phyloP scores from a whole-genome alignment of 2,797 vertebrate species.

The Parotocinclus haroldoi region DNA sequence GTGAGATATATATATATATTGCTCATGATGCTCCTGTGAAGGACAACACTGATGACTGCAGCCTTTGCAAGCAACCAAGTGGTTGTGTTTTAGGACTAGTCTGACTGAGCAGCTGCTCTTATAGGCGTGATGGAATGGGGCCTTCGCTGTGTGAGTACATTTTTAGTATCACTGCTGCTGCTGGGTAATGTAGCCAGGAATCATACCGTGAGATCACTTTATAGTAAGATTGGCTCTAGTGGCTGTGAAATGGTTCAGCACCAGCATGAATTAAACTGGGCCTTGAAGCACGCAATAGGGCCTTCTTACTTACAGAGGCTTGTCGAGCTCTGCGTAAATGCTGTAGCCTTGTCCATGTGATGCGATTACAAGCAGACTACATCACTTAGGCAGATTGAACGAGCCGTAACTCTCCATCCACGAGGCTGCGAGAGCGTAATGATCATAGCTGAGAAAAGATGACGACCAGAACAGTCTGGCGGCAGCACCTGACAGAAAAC shows the following conservation, averaged over 20 bases:
- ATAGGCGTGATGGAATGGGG: not conserved
- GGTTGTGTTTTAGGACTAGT: slow-evolving; percentile 7
- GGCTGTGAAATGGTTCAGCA: slow-evolving; percentile 13
- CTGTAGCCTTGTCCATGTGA: slow-evolving; percentile 20
- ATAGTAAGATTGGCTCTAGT: slow-evolving; percentile 6
- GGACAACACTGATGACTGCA: not conserved
- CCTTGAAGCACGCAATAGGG: slow-evolving; percentile 15
- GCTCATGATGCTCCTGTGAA: slow-evolving; percentile 1
- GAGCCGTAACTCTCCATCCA: slow-evolving; percentile 16
- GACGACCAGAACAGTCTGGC: not conserved
- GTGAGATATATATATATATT: too few relatives aligned
- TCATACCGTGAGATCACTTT: not conserved
- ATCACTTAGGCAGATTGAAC: slow-evolving; percentile 18
- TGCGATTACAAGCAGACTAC: slow-evolving; percentile 18
- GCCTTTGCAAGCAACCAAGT: slow-evolving; percentile 1
- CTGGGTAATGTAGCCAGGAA: slow-evolving; percentile 5
- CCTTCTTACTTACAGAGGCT: not conserved
- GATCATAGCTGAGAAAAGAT: slow-evolving; percentile 20
- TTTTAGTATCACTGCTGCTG: slow-evolving; percentile 9
- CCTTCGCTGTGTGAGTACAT: slow-evolving; percentile 4
- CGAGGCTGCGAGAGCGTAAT: slow-evolving; percentile 19
- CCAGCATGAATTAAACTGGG: slow-evolving; percentile 10
- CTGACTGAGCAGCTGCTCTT: slow-evolving; percentile 20
- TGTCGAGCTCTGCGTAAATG: slow-evolving; percentile 4
- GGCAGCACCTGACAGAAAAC: slow-evolving; percentile 17